A percentile compares a stretch with the other conserved stretches of the same genome.
phyloP scores from a whole-genome alignment of 2,797 vertebrate species.

The Sarcophilus harrisii region DNA sequence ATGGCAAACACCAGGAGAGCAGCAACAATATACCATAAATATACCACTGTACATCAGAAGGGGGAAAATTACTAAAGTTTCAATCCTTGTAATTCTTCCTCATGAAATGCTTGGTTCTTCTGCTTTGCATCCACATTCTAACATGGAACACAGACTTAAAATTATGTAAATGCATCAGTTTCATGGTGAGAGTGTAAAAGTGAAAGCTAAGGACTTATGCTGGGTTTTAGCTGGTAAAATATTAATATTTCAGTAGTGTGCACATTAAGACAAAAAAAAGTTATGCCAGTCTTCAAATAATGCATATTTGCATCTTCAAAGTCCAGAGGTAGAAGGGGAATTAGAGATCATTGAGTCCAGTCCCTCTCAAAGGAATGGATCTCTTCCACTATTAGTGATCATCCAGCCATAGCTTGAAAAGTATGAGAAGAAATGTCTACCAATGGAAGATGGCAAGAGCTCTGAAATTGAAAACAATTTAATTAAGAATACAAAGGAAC shows the following conservation, averaged over 20 bases:
- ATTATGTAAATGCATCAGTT: neutral
- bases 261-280: constrained; percentile 27
- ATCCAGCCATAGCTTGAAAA: neutral
- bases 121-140: neutral
- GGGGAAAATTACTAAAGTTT: neutral
- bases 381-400: neutral
- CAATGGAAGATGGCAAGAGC: constrained; percentile 50
- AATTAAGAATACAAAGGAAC: constrained; percentile 61
- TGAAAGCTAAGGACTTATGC: neutral
- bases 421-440: neutral
- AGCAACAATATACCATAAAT: constrained; percentile 21
- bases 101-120: neutral
- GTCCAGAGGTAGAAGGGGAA: neutral
- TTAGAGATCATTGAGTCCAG: neutral
- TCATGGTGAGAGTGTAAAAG: neutral
- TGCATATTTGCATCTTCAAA: neutral
- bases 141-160: neutral
- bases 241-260: constrained; percentile 46
- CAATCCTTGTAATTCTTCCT: neutral
- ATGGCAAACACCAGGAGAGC: constrained; percentile 17
- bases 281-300: constrained; percentile 47
- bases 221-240: neutral
- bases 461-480: constrained; percentile 26
- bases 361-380: neutral
- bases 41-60: neutral